Percentiles rank a stretch among this genome's conserved stretches.
Conservation (phyloP, 1,140 invertebrate genomes). For the Lepidurus packardi region DNA sequence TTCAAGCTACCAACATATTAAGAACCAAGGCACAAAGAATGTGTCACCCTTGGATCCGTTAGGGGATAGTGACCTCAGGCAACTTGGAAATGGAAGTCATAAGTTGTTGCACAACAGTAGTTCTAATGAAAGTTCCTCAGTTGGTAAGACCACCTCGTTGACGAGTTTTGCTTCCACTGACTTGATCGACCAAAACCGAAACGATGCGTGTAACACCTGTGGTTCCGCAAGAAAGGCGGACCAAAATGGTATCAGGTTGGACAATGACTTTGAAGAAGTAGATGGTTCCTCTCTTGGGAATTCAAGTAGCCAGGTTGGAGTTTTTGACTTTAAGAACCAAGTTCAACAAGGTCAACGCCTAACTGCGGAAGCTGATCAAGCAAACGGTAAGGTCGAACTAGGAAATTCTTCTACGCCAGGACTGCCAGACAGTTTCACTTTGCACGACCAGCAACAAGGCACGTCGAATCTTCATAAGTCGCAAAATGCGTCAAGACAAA, state of each 20-base stretch:
- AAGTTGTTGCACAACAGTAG: not conserved
- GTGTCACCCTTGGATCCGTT: not conserved
- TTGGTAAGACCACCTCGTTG: not conserved
- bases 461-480: not conserved
- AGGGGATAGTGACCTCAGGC: not conserved
- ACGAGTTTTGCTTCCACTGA: not conserved
- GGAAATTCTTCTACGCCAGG: not conserved
- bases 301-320: not conserved
- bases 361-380: not conserved
- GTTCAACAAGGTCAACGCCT: not conserved
- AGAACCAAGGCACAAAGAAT: not conserved
- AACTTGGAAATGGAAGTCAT: not conserved
- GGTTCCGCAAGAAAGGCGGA: not conserved
- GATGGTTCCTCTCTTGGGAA: not conserved
- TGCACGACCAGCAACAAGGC: not conserved
- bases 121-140: not conserved
- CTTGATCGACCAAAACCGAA: not conserved
- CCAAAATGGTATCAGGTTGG: too few species aligned
- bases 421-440: not conserved
- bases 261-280: not conserved
- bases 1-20: not conserved
- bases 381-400: not conserved
- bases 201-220: not conserved
- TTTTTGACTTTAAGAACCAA: not conserved
- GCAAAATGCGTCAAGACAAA: too few species aligned